Base-by-base conservation (phyloP, 2,113 vertebrate species). In the Martes martes region DNA sequence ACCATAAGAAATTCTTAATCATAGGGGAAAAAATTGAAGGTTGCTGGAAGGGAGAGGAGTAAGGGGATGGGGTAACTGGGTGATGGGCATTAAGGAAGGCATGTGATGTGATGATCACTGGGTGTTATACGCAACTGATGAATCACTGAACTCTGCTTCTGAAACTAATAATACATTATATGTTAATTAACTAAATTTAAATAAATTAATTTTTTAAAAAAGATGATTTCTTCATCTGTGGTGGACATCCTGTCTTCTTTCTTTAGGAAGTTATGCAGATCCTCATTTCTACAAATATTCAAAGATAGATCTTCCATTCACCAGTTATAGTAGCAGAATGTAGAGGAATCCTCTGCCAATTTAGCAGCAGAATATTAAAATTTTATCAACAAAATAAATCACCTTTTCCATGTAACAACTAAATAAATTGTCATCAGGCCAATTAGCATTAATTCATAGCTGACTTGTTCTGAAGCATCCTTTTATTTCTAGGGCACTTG, bases 401-500 rank as follows among this genome's bases (percentile, higher is more conserved):
- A 96, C n/a, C 7, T 78, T 21, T 79, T 47, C 61, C 7, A 65
- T 84, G 67, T 39, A 74, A 84, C 55, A 88, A 9, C 26, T 91
- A 78, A 69, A 81, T 89, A 80, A 79, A 87, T 88, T 87, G 0
- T 13, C 31, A 76, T 7, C 19, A 67, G 19, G 1, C 13, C 79
- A 87, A 81, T 93, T 97, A 97, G 8, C 15, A 33, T 94, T 88
- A 89, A 45, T 24, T 61, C 50, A 63, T 71, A 83, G 79, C 11
- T 97, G 9, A 42, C 76, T 97, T 94, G 7, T 93, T 90, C 85
- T 92, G 92, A 0, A 65, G 5, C 26, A 90, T 91, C 24, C 45
- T 96, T 96, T 97, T 91, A 21, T 97, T 98, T 95, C 52, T 11
- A 93, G 90, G 31, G 14, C 81, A 97, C 81, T 84, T 91, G 52